Evolutionary conservation across 2,888 invertebrate genomes (phyloP).

Genomic region (Icerya purchasi): DNA sequence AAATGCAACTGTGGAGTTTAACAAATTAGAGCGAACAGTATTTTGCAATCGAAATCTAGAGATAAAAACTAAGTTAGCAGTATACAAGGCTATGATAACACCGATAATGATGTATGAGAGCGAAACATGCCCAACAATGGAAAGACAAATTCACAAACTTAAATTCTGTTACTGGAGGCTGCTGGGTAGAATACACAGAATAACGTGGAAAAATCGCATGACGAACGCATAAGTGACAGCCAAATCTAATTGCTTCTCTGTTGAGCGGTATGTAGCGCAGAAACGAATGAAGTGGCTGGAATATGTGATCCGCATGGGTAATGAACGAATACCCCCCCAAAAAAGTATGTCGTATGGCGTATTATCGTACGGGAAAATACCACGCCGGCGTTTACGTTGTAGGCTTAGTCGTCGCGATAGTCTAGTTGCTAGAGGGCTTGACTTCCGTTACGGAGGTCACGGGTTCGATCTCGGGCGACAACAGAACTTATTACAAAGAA

Average conservation of each 20-base stretch:
- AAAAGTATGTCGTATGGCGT: not conserved
- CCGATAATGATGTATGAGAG: not conserved
- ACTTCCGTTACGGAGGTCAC: too few species aligned
- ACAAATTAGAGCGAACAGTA: not conserved
- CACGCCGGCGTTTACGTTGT: too few species aligned
- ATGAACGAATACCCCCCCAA: too few species aligned
- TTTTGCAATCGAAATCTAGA: not conserved
- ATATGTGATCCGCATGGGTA: not conserved
- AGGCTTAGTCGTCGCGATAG: too few species aligned
- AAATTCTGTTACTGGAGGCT: not conserved
- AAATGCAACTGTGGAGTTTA: not conserved
- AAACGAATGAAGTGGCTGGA: not conserved
- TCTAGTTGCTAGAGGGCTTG: too few species aligned
- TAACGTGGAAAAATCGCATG: not conserved
- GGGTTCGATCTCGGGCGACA: too few species aligned
- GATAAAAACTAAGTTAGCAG: not conserved
- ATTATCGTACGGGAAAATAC: not conserved
- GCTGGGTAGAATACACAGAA: not conserved
- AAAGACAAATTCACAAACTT: not conserved
- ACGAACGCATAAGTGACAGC: not conserved
- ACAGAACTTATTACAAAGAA: too few species aligned
- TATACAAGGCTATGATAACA: not conserved
- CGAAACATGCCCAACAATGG: not conserved
- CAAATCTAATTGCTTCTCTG: not conserved
- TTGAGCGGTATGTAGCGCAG: not conserved